phyloP scores from a whole-genome alignment of 2,797 vertebrate genomes.

The Hypotaenidia okinawae region DNA sequence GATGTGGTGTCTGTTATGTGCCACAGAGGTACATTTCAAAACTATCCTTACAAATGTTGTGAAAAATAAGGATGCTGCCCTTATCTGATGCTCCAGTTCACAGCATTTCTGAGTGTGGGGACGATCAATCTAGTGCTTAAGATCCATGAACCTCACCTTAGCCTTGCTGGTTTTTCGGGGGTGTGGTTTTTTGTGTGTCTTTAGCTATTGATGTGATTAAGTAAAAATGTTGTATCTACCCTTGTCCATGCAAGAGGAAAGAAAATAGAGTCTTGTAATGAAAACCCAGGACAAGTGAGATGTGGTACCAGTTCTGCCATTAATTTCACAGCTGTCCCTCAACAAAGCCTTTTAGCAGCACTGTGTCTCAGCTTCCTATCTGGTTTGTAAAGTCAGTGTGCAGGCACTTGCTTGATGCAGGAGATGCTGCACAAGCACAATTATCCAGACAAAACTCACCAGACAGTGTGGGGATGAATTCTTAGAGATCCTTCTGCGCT shows the following conservation, averaged over 20 bases:
- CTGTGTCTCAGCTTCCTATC: neutral
- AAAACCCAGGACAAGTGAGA: neutral
- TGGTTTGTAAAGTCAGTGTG: neutral
- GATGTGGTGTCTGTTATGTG: neutral
- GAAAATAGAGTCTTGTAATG: neutral
- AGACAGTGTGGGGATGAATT: neutral
- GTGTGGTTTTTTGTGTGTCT: neutral
- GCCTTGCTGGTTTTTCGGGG: neutral
- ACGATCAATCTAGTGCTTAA: neutral
- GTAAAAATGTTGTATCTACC: neutral
- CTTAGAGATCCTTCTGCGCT: neutral
- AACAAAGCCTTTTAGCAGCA: neutral
- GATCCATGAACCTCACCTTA: neutral
- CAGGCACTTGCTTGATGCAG: neutral
- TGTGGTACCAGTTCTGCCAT: neutral
- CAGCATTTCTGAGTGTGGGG: neutral
- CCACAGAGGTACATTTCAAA: neutral
- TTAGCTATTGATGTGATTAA: neutral
- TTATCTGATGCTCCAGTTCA: neutral
- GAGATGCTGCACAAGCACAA: neutral
- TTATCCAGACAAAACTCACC: neutral
- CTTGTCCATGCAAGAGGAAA: neutral
- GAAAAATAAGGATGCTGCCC: neutral
- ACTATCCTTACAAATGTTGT: neutral
- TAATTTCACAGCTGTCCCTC: rapidly evolving